Evolutionary conservation across 2,797 vertebrate genomes (phyloP).

Genomic region (Sebastiscus albofasciatus): DNA sequence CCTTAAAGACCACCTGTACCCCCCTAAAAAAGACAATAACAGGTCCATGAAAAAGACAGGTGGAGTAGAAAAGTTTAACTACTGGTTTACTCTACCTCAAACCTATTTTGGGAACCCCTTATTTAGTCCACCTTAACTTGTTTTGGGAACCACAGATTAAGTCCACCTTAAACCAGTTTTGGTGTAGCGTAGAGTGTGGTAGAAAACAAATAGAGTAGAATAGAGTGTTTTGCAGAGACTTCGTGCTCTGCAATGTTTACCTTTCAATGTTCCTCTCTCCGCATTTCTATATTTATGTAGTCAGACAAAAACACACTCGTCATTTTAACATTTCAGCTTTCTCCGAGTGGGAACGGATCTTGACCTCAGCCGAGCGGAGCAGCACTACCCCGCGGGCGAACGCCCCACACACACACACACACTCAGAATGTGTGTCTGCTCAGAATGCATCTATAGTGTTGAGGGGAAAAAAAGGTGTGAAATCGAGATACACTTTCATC

Average conservation of each 20-base stretch:
- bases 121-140: not conserved
- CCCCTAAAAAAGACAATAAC: too few relatives aligned
- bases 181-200: not conserved
- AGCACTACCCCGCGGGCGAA: slow-evolving; percentile 1
- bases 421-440: slow-evolving; percentile 6
- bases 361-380: slow-evolving; percentile 35
- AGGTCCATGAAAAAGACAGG: too few relatives aligned
- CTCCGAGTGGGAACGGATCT: slow-evolving; percentile 4
- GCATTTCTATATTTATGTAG: not conserved
- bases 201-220: not conserved
- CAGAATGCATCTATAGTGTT: slow-evolving; percentile 13
- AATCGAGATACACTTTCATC: slow-evolving; percentile 38
- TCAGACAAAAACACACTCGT: slow-evolving; percentile 9
- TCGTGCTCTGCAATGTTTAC: not conserved
- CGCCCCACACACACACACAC: not conserved
- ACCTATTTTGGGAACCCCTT: not conserved
- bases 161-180: not conserved
- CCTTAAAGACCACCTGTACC: too few relatives aligned
- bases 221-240: not conserved
- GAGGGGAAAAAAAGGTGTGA: slow-evolving; percentile 38
- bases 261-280: not conserved
- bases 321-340: slow-evolving; percentile 13
- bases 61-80: too few relatives aligned
- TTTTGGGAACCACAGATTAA: not conserved
- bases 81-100: not conserved